phyloP scores from a whole-genome alignment of 2,888 invertebrate genomes.

The Zelleria hepariella region DNA sequence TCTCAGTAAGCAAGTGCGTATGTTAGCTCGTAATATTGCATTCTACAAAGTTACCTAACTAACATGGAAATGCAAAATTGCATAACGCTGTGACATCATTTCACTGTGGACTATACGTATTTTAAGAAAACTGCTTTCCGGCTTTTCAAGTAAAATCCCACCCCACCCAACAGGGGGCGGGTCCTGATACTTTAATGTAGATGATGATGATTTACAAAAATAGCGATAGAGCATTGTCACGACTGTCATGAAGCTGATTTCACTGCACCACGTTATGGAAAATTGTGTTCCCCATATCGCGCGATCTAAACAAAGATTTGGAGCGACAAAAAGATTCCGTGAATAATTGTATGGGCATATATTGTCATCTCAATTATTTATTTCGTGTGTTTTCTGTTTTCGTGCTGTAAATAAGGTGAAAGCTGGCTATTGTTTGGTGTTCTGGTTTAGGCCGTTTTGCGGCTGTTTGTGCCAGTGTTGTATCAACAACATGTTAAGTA shows the following conservation, averaged over 20 bases:
- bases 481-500: too few relatives aligned
- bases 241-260: slow-evolving; percentile 54
- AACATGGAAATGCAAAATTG: too few relatives aligned
- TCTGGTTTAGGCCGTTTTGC: not conserved
- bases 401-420: not conserved
- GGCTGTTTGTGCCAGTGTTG: not conserved
- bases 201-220: too few relatives aligned
- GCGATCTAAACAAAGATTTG: slow-evolving; percentile 54
- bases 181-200: too few relatives aligned
- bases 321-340: slow-evolving; percentile 61
- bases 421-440: not conserved
- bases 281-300: slow-evolving; percentile 54
- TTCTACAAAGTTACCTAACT: too few relatives aligned
- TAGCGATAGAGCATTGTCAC: slow-evolving; percentile 35
- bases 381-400: slow-evolving; percentile 8
- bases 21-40: too few relatives aligned
- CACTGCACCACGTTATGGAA: slow-evolving; percentile 53
- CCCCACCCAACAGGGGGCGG: too few relatives aligned
- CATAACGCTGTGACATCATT: too few relatives aligned
- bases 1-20: too few relatives aligned
- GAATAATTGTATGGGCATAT: slow-evolving; percentile 63
- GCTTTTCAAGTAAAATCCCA: too few relatives aligned
- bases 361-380: slow-evolving; percentile 49
- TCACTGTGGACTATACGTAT: too few relatives aligned
- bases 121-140: too few relatives aligned